Percentiles rank a stretch among this genome's conserved stretches.
Evolutionary conservation across 2,888 invertebrate species (phyloP).

Genomic region (Octodonta nipae): DNA sequence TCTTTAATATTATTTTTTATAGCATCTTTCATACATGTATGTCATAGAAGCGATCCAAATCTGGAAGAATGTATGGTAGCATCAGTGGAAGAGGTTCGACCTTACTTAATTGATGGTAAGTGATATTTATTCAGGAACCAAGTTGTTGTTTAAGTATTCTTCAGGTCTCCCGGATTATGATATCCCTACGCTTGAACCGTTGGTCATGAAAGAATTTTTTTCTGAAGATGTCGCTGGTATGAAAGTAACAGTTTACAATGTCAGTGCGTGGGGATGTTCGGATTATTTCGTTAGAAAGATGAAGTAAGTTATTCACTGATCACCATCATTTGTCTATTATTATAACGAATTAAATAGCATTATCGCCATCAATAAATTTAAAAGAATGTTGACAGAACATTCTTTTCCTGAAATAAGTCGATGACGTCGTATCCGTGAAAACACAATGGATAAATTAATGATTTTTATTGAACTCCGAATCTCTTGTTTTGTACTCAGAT

Average conservation of each 20-base stretch:
- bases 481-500: no score
- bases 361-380: no score
- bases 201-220: constrained; percentile 38
- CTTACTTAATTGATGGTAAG: constrained; percentile 37
- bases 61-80: constrained; percentile 37
- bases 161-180: constrained; percentile 41
- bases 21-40: constrained; percentile 46
- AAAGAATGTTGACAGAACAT: no score
- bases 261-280: constrained; percentile 41
- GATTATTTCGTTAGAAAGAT: constrained; percentile 37
- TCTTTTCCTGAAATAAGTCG: no score
- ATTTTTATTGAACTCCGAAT: no score
- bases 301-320: constrained; percentile 32
- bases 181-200: constrained; percentile 44
- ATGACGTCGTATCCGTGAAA: no score
- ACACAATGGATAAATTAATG: no score
- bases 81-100: constrained; percentile 37
- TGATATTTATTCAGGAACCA: no score
- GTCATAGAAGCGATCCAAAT: constrained; percentile 38
- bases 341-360: no score
- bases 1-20: constrained; percentile 12
- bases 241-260: constrained; percentile 34
- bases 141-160: not conserved
- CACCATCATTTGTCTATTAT: no score
- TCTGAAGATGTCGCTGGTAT: constrained; percentile 36